Evolutionary conservation across 2,888 invertebrate species (phyloP), one percentile per base, ranked within the genome.

Genomic region (Cynaeus angustus): DNA sequence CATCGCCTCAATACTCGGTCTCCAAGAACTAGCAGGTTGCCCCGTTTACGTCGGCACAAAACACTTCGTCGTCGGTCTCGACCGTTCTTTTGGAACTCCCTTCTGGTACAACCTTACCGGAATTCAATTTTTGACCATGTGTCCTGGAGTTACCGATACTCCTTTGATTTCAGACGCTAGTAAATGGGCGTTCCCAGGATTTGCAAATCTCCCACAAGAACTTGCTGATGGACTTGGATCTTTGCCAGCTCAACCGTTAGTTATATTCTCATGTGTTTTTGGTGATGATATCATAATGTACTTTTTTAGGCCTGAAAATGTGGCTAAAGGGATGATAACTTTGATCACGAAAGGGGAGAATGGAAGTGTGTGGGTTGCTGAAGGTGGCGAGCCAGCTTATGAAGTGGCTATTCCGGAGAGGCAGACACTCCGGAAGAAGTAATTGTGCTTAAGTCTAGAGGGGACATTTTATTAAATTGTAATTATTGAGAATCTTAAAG

Each of bases 11-110:
- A 87, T 89, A 43, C 86, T 89, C 65, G 91, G 91, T 1, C 86
- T 87, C 62, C 86, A 86, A 74, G 81, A 88, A 1, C 82, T 88
- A 30, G 86, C 88, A 7, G 88, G 86, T 33, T 82, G 88, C 38
- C 90, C 91, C 0, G 80, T 89, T 33, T 91, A 91, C 78, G 87
- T 88, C 16, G 88, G 89, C 0, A 89, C 90, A 0, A 90, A 91
- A 79, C 87, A 86, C 68, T 88, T 88, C 6, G 87, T 89, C 1
- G 81, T 87, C 28, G 88, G 87, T 4, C 84, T 89, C 71, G 86
- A 87, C 9, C 86, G 85, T 62, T 87, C 88, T 3, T 88, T 79
- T 83, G 89, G 83, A 8, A 77, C 77, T 10, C 78, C 79, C n/a
- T 83, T 77, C 70, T 82, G 77, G 72, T 80, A 77, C 71, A 73